Evolutionary conservation across 2,888 invertebrate genomes (phyloP), one percentile per base, ranked within the genome.

Genomic region (Mamestra brassicae): DNA sequence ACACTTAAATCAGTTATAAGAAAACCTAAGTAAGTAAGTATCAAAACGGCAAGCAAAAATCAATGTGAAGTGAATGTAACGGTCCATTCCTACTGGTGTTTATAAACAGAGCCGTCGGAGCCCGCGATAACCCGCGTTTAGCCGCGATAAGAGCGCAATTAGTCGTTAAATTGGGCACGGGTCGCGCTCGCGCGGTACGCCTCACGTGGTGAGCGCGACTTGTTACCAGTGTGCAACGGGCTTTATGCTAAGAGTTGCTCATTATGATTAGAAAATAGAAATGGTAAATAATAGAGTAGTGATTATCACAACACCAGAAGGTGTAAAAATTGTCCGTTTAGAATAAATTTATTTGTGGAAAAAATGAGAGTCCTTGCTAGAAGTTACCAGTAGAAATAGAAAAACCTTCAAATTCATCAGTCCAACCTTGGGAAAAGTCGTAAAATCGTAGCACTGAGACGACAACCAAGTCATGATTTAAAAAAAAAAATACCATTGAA

Each of bases 91-190:
- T 84, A 82, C 83, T 81, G 38, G 57, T 89, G 87, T 90, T 89
- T 90, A 85, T 88, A 89, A 90, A 90, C 89, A 89, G 38, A 67
- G 58, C 61, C 76, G 84, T 26, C 68, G 71, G 70, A 34, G 78
- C 74, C 73, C 78, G 83, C 85, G 86, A 85, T 83, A 85, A 80
- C 80, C 65, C 73, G 87, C 83, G 86, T 84, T 84, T 79, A 78
- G 78, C 13, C 69, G 80, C 88, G 89, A 89, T 89, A 89, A 89
- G 80, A 77, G 66, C 42, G 84, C 81, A 83, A 87, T 85, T 88
- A 87, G 84, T 85, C 74, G 84, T 88, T 88, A 88, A 84, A 88
- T 84, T 87, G 83, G 84, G 84, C 87, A 87, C 85, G 78, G 70
- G 79, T 57, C 60, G 78, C 68, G 79, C 42, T 15, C 52, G 58